A percentile compares a stretch with the other conserved stretches of the same genome.
Conservation (phyloP, 2,888 invertebrate genomes). For the Caenorhabditis japonica region DNA sequence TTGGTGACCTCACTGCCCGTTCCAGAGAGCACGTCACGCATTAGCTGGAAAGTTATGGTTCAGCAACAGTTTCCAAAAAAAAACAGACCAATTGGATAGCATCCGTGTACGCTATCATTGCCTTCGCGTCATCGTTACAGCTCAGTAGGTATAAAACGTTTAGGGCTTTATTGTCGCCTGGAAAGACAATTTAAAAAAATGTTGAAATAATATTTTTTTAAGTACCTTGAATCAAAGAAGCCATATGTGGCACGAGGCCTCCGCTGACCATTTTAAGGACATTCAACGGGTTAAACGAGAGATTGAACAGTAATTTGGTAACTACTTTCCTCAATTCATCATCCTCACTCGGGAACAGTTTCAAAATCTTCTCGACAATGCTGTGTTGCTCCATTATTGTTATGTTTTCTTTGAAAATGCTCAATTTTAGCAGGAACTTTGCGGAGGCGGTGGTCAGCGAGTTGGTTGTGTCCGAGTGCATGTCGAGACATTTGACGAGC, state of each 20-base stretch:
- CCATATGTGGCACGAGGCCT: slow-evolving; percentile 90
- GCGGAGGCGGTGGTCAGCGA: slow-evolving; percentile 46
- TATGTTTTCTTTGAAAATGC: slow-evolving; percentile 93
- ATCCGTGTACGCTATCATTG: slow-evolving; percentile 93
- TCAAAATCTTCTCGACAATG: slow-evolving; percentile 87
- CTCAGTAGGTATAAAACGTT: slow-evolving; percentile 88
- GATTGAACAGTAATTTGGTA: slow-evolving; percentile 86
- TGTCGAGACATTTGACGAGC: slow-evolving; percentile 80
- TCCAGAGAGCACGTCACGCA: slow-evolving; percentile 62
- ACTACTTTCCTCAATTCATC: slow-evolving; percentile 47
- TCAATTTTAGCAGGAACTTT: slow-evolving; percentile 90
- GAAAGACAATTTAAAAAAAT: neutral
- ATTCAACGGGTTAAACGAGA: slow-evolving; percentile 91
- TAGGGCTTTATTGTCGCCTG: slow-evolving; percentile 66
- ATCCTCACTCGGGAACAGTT: slow-evolving; percentile 82
- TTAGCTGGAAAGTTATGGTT: slow-evolving; percentile 56
- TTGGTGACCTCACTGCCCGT: slow-evolving; percentile 66
- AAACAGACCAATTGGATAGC: slow-evolving; percentile 84
- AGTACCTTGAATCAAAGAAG: slow-evolving; percentile 85
- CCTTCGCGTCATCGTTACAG: slow-evolving; percentile 92
- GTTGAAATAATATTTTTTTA: neutral
- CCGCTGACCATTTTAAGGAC: slow-evolving; percentile 90
- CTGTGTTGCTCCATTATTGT: slow-evolving; percentile 88
- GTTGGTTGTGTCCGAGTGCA: slow-evolving; percentile 15
- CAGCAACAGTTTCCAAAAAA: neutral